Evolutionary conservation across 2,797 vertebrate genomes (phyloP), one percentile per base, ranked within the genome.

Genomic region (Notamacropus eugenii): DNA sequence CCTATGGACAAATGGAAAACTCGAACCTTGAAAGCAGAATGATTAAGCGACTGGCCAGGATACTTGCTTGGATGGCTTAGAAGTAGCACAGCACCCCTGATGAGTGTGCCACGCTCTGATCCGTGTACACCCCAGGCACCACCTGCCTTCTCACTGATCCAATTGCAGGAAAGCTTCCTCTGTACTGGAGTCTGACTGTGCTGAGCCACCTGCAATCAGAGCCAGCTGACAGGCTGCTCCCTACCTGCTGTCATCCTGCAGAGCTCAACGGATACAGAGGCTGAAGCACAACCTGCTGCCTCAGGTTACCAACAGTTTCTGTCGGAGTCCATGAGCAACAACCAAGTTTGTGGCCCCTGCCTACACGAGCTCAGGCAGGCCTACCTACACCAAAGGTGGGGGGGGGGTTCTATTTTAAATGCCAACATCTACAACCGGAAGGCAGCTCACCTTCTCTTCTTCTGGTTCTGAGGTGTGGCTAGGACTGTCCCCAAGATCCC

Each of bases 401-500:
- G 24, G 1, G 50, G 90, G 92, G 19, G 94, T n/a, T 27, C 56
- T 59, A 93, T n/a, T 59, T 1, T 94, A 91, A 95, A 59, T 14
- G 50, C 28, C 91, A 22, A 59, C 34, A 93, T 92, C 94, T 46
- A 96, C 95, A 95, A 90, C 93, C 27, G 58, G 58, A 74, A 94
- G 56, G 94, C 67, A 59, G 87, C 62, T 95, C 22, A 59, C 11
- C 19, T 56, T 2, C 22, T 10, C 50, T n/a, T 31, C 91, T 31
- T 93, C 92, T 28, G 0, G 8, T 52, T 95, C 82, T 67, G 28
- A 90, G 74, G 90, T 91, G 31, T 3, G n/a, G 74, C 74, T 46
- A 82, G 50, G 3, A 74, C 0, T 4, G 91, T 93, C 67, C 97
- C 93, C 29, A 10, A 91, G 46, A 95, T 16, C 59, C 14, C 16